Base-by-base conservation (phyloP, 2,113 vertebrate genomes). In the Otocyon megalotis region DNA sequence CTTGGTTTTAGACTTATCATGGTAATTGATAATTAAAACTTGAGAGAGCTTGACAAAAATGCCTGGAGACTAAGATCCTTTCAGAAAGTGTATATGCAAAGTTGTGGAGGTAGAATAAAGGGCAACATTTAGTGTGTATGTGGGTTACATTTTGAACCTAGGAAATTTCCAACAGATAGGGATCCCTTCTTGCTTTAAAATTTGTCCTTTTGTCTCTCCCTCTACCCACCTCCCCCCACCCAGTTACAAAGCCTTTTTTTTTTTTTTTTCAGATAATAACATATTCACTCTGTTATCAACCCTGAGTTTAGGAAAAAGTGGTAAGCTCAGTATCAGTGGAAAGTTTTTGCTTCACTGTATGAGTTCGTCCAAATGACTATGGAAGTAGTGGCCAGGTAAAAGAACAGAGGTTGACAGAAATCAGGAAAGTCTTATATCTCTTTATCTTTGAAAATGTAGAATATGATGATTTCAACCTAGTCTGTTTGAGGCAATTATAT, bases 21-120 rank as follows among this genome's bases (percentile, higher is more conserved):
- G 17, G 97, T 95, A 97, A 94, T 65, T 98, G 93, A 97, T 98
- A 97, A 98, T 98, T 98, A 98, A 98, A 98, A 91, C 65, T 97
- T 96, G 91, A 93, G 93, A 93, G 35, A 98, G 71, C 92, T 96
- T 97, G 79, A 74, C 77, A 94, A 96, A 97, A 96, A n/a, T n/a
- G 97, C 62, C 82, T 98, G 95, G 97, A 90, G 93, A 82, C 53
- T 63, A 71, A 53, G 50, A 48, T 80, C 24, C 13, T 93, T 96
- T 95, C 77, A 76, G 71, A 94, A 85, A 48, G 24, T 24, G 2
- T 65, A 7, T 30, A 9, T 9, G 8, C 32, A 54, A 60, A 53
- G 11, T 63, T 16, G 10, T 71, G 14, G 50, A 89, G 35, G 32
- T 13, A 76, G 93, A 94, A 89, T 94, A 96, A 93, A 37, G 54